Evolutionary conservation across 2,797 vertebrate genomes (phyloP), one percentile per base, ranked within the genome.

Genomic region (Sebastes taczanowskii): DNA sequence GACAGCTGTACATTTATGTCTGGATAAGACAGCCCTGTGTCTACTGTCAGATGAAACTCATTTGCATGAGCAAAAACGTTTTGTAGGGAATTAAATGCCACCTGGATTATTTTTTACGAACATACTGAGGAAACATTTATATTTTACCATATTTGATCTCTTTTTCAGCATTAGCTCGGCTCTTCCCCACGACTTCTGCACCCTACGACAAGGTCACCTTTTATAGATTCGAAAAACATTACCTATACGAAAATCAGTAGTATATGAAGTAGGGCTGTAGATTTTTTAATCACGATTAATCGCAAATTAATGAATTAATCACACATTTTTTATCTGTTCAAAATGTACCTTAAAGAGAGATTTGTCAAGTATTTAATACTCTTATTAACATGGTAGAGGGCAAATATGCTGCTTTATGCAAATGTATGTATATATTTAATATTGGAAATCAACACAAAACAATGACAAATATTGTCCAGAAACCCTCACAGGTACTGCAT

Each of bases 1-100:
- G 73, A 72, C 52, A 75, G 83, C 74, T 86, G 86, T 42, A 42
- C 60, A 23, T 11, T 71, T 49, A 35, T 29, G 74, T 81, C 53
- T 27, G 60, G 61, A 81, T 71, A 52, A 77, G 25, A 80, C 46
- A 13, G 52, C 53, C 38, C 9, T 23, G 58, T 46, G 25, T 68
- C 49, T 5, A 34, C 42, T 63, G 60, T 52, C n/a, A 55, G 38
- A 64, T 78, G 14, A 7, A 29, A 27, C 29, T 64, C 1, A 71
- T 74, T 80, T 68, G 32, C 64, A 74, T 71, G 61, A 76, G 32
- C 14, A 58, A 38, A 38, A 29, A 66, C 11, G 3, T 49, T 66
- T 68, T 72, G 61, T 32, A 11, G 22, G 56, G 71, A 53, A 77
- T 42, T 2, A 61, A 71, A 78, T 25, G 16, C 35, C 30, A 18